Evolutionary conservation across 2,113 vertebrate genomes (phyloP).

Genomic region (Apus apus): DNA sequence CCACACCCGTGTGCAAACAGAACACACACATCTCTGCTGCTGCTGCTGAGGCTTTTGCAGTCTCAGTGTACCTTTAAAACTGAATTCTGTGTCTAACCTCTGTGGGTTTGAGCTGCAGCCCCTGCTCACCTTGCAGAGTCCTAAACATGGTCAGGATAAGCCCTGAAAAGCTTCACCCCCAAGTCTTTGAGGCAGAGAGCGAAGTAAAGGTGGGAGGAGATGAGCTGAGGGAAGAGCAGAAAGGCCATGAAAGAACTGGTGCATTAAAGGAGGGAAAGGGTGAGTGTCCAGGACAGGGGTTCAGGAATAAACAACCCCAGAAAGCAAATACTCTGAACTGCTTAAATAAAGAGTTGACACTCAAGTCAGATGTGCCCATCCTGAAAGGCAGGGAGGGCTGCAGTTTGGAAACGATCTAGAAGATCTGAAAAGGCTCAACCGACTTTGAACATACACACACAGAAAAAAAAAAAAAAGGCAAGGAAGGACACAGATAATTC

Average conservation of each 20-base stretch:
- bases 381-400: no score
- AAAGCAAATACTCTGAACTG: not conserved
- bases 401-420: no score
- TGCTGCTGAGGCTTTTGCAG: not conserved
- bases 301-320: not conserved
- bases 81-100: fast-evolving
- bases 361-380: no score
- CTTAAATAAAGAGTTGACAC: no score
- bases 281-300: not conserved
- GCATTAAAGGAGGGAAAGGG: not conserved
- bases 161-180: not conserved
- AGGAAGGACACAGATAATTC: no score
- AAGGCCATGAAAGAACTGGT: not conserved
- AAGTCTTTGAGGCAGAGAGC: not conserved
- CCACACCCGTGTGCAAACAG: not conserved
- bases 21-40: not conserved
- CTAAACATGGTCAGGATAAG: not conserved
- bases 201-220: not conserved
- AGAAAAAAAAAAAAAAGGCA: no score
- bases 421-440: no score
- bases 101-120: not conserved
- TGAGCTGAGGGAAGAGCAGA: not conserved
- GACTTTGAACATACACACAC: no score
- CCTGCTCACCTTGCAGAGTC: not conserved
- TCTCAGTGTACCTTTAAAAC: not conserved